Percentiles rank a stretch among this genome's conserved stretches.
phyloP scores from a whole-genome alignment of 2,113 vertebrate genomes.

The Sinocyclocheilus maitianheensis region DNA sequence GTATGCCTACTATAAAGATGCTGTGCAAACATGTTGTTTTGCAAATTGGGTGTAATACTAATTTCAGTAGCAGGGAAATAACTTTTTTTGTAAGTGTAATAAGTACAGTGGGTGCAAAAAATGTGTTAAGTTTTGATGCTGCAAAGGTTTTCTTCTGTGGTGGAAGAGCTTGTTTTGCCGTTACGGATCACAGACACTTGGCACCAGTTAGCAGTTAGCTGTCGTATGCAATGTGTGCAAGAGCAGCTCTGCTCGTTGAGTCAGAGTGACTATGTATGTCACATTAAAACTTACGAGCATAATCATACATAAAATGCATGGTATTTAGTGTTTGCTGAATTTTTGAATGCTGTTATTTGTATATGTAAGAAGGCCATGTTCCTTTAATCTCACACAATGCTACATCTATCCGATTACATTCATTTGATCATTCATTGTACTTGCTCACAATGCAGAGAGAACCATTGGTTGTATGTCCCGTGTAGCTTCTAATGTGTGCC shows the following conservation, averaged over 20 bases:
- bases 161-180: slow-evolving; percentile 11
- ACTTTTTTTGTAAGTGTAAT: background rate
- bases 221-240: slow-evolving; percentile 10
- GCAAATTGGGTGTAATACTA: background rate
- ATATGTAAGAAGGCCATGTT: background rate
- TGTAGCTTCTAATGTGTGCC: background rate
- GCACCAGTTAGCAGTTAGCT: slow-evolving; percentile 18
- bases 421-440: slow-evolving; percentile 24
- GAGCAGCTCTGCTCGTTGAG: slow-evolving; percentile 17
- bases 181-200: slow-evolving; percentile 11
- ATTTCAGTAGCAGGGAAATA: background rate
- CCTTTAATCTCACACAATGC: background rate
- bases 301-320: background rate
- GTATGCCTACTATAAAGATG: background rate
- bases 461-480: background rate
- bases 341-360: background rate
- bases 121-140: background rate
- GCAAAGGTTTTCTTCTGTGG: background rate
- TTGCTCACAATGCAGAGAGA: background rate
- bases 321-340: background rate
- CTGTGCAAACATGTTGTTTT: background rate
- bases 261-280: background rate
- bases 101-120: background rate
- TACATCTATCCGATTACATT: slow-evolving; percentile 23
- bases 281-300: slow-evolving; percentile 21